Evolutionary conservation across 2,888 invertebrate genomes (phyloP).

Genomic region (Drosophila tripunctata): DNA sequence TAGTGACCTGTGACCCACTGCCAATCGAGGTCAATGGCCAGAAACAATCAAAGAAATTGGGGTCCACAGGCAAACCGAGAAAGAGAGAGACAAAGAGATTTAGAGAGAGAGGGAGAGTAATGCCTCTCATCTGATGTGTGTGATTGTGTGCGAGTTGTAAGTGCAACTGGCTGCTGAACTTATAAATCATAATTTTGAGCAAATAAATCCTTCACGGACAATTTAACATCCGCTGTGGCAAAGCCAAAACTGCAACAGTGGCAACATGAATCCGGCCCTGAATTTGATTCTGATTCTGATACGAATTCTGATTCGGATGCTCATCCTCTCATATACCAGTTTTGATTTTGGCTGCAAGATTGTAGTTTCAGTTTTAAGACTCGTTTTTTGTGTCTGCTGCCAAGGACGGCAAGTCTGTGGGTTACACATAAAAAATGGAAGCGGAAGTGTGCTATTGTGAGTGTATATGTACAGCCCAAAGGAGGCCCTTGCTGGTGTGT

Average conservation of each 20-base stretch:
- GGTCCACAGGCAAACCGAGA: conserved; percentile 23
- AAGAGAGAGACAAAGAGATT: neutral
- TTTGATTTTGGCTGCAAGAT: conserved; percentile 37
- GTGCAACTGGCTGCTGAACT: conserved; percentile 64
- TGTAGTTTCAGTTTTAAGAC: no score
- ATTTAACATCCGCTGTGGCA: conserved; percentile 62
- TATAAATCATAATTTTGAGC: conserved; percentile 77
- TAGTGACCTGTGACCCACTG: conserved; percentile 41
- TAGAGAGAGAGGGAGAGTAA: neutral
- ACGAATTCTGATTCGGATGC: conserved; percentile 15
- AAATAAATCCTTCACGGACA: conserved; percentile 77
- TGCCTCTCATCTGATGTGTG: conserved; percentile 19
- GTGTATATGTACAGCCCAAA: no score
- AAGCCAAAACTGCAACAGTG: conserved; percentile 62
- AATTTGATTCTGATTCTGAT: conserved; percentile 28
- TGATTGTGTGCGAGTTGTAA: conserved; percentile 42
- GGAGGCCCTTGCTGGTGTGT: no score
- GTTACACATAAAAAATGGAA: conserved; percentile 24
- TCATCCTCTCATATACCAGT: conserved; percentile 2
- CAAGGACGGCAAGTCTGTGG: conserved; percentile 40
- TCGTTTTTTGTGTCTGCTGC: conserved; percentile 34
- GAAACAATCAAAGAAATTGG: conserved; percentile 57
- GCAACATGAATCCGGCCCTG: conserved; percentile 42
- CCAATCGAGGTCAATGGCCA: conserved; percentile 61
- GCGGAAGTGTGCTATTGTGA: conserved; percentile 14